Percentiles rank a stretch among this genome's conserved stretches.
phyloP scores from a whole-genome alignment of 1,140 invertebrate genomes.

The Penaeus chinensis region DNA sequence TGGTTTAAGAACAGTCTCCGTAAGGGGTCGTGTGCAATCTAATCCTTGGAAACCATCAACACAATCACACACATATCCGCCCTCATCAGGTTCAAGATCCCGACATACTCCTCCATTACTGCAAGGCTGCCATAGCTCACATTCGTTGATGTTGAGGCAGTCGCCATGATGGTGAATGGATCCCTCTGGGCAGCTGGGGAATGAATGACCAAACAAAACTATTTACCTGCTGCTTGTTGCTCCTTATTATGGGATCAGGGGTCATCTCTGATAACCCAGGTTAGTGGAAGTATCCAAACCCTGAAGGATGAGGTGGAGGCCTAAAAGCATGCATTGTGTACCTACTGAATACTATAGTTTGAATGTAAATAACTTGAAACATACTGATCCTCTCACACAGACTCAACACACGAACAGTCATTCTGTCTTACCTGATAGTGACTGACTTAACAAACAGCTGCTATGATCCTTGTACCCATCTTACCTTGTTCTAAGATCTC shows the following conservation, averaged over 20 bases:
- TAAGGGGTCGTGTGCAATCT: slow-evolving; percentile 77
- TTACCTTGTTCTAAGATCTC: no score
- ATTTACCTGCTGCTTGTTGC: slow-evolving; percentile 9
- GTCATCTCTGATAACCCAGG: no score
- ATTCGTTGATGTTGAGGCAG: slow-evolving; percentile 83
- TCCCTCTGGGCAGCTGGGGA: slow-evolving; percentile 79
- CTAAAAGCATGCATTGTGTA: slow-evolving; percentile 28
- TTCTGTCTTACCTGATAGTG: no score
- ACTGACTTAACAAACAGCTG: no score
- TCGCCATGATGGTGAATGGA: slow-evolving; percentile 73
- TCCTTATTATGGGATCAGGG: no score
- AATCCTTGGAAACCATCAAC: slow-evolving; percentile 80
- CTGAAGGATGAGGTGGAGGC: slow-evolving; percentile 14
- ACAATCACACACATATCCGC: slow-evolving; percentile 82
- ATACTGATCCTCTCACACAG: no score
- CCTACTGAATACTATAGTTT: neutral
- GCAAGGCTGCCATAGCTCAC: slow-evolving; percentile 75
- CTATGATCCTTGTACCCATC: no score
- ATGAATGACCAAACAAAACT: slow-evolving; percentile 10
- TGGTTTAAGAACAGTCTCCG: slow-evolving; percentile 79
- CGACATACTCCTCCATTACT: slow-evolving; percentile 76
- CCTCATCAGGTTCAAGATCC: slow-evolving; percentile 74
- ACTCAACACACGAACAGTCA: no score
- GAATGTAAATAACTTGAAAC: no score
- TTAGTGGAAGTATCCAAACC: no score